phyloP scores from a whole-genome alignment of 2,888 invertebrate species.

The Xestia ashworthii region DNA sequence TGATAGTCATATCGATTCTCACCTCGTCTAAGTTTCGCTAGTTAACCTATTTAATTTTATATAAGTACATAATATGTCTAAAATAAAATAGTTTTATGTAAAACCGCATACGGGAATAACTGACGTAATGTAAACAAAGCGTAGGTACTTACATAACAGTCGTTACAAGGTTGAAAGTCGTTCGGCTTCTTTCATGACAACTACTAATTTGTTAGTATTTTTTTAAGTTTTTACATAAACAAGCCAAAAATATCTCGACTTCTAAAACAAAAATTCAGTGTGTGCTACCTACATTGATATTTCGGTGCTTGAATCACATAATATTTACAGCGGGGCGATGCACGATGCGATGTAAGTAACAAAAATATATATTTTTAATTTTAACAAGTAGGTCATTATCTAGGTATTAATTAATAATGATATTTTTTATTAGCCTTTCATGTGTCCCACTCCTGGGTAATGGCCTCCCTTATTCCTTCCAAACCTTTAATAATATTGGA shows the following conservation, averaged over 20 bases:
- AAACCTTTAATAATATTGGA: neutral
- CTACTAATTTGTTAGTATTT: neutral
- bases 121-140: slow-evolving; percentile 7
- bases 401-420: neutral
- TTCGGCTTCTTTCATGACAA: slow-evolving; percentile 6
- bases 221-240: neutral
- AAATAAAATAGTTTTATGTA: neutral
- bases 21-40: neutral
- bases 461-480: too few relatives aligned
- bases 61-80: neutral
- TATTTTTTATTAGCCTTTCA: too few relatives aligned
- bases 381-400: neutral
- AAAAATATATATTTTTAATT: neutral
- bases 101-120: neutral
- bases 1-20: neutral
- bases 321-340: too few relatives aligned
- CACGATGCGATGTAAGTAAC: too few relatives aligned
- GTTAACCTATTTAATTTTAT: neutral
- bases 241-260: neutral
- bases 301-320: neutral
- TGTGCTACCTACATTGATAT: neutral
- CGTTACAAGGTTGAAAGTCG: slow-evolving; percentile 3
- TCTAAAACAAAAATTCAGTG: neutral
- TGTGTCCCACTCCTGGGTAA: too few relatives aligned
- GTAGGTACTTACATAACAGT: slow-evolving; percentile 6